Conservation (phyloP, 2,113 vertebrate genomes). For the Aspidoscelis tigris region DNA sequence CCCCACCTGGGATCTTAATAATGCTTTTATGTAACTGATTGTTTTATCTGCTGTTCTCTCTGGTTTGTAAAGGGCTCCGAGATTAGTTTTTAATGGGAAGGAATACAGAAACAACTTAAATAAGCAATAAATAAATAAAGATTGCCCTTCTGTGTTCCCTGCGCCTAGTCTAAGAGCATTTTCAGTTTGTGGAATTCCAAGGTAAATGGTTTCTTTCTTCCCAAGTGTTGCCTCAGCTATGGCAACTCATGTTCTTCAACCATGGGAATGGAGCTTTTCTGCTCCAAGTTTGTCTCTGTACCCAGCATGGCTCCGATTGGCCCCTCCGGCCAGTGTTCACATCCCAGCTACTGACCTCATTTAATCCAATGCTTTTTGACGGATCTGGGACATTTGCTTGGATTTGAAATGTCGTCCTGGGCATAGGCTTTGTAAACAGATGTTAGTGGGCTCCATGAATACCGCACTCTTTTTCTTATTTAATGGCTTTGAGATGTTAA, state of each 20-base stretch:
- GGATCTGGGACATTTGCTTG: not conserved
- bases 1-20: too few relatives aligned
- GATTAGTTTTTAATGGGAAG: not conserved
- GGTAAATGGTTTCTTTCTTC: too few relatives aligned
- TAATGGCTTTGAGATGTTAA: not conserved
- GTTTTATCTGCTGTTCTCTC: too few relatives aligned
- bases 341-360: not conserved
- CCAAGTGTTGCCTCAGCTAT: not conserved
- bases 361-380: conserved; percentile 4
- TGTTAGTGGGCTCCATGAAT: not conserved
- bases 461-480: not conserved
- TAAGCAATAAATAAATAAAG: not conserved
- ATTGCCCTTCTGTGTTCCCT: not conserved
- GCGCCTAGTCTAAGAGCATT: not conserved
- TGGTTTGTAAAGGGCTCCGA: not conserved
- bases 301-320: not conserved
- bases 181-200: not conserved
- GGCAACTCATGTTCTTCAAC: not conserved
- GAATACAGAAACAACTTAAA: too few relatives aligned
- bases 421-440: conserved; percentile 6
- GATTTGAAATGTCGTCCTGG: not conserved
- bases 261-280: too few relatives aligned
- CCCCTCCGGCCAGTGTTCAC: not conserved
- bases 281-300: not conserved
- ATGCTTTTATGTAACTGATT: too few relatives aligned